phyloP scores from a whole-genome alignment of 2,888 invertebrate species.

The Halocaridina rubra region DNA sequence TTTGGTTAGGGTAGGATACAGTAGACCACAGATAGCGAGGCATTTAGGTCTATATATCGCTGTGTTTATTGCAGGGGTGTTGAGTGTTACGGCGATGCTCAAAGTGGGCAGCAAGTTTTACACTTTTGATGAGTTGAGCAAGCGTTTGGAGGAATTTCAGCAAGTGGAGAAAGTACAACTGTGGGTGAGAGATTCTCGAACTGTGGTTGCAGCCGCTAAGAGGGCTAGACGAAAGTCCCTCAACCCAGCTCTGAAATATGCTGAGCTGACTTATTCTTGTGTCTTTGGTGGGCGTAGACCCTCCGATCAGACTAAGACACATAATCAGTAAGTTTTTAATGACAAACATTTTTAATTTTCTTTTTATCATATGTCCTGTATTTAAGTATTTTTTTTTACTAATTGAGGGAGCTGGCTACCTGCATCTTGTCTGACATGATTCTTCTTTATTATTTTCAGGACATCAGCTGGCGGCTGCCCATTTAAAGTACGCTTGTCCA shows the following conservation, averaged over 20 bases:
- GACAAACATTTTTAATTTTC: too few species aligned
- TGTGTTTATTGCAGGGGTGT: constrained; percentile 29
- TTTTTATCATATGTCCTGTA: too few species aligned
- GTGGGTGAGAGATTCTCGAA: constrained; percentile 63
- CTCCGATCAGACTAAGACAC: constrained; percentile 61
- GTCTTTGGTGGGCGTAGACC: constrained; percentile 63
- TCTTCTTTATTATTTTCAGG: too few species aligned
- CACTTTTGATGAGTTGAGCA: constrained; percentile 62
- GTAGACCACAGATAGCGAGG: too few species aligned
- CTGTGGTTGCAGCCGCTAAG: constrained; percentile 63
- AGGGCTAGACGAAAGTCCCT: constrained; percentile 63
- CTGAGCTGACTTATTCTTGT: constrained; percentile 63
- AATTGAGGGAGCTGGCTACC: too few species aligned
- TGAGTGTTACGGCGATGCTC: constrained; percentile 63
- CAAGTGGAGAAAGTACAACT: constrained; percentile 62
- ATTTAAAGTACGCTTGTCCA: constrained; percentile 63
- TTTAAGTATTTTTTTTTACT: too few species aligned
- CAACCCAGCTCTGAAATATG: constrained; percentile 63
- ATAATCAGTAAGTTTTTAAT: constrained; percentile 58
- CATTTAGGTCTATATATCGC: too few species aligned
- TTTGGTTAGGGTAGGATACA: too few species aligned
- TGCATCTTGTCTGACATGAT: too few species aligned
- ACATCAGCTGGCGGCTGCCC: constrained; percentile 63
- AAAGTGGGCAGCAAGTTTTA: constrained; percentile 64
- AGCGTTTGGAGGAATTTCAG: constrained; percentile 63